Conservation (phyloP, 2,888 invertebrate species). For the Bellardia pandia region DNA sequence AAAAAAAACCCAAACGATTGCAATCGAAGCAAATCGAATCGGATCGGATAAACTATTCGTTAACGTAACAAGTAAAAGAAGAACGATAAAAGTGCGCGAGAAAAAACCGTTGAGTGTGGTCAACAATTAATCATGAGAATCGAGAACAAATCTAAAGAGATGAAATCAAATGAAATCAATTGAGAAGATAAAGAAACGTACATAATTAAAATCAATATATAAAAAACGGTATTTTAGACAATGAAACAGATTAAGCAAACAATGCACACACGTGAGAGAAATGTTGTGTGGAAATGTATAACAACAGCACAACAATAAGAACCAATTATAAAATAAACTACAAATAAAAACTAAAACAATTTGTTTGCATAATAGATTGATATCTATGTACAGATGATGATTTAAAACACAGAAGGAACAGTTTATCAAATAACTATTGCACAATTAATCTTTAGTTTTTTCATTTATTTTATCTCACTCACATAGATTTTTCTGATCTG, state of each 20-base stretch:
- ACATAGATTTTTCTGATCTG: background rate
- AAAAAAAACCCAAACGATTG: slow-evolving; percentile 12
- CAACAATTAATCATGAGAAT: background rate
- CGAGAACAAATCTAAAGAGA: background rate
- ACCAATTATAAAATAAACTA: slow-evolving; percentile 10
- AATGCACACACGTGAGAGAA: slow-evolving; percentile 47
- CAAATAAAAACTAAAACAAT: slow-evolving; percentile 35
- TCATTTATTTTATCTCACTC: background rate
- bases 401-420: background rate
- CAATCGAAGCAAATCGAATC: background rate
- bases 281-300: background rate
- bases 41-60: background rate
- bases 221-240: background rate
- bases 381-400: background rate
- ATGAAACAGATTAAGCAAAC: slow-evolving; percentile 8
- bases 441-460: background rate
- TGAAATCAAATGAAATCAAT: background rate
- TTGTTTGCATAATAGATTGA: slow-evolving; percentile 64
- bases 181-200: background rate
- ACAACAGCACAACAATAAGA: slow-evolving; percentile 25
- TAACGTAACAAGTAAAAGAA: background rate
- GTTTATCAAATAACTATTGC: slow-evolving; percentile 1
- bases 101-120: background rate
- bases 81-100: background rate
- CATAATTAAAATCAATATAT: background rate